Percentiles rank a stretch among this genome's conserved stretches.
Conservation (phyloP, 2,113 vertebrate species). For the Siphamia tubifer region DNA sequence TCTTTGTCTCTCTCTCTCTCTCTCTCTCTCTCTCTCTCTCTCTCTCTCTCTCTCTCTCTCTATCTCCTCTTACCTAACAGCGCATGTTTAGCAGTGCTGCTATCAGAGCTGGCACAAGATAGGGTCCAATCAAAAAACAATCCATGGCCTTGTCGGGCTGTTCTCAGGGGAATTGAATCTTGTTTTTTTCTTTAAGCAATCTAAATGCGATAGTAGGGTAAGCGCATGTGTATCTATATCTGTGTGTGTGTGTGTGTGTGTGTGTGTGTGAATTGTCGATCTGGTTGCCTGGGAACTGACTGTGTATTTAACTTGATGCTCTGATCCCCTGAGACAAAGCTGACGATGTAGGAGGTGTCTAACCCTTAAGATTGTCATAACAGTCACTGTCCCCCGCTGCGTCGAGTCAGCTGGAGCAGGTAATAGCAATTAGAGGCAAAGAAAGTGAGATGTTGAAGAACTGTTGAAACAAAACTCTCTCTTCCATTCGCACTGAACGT, state of each 20-base stretch:
- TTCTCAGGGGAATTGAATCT: slow-evolving; percentile 52
- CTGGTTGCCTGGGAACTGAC: slow-evolving; percentile 53
- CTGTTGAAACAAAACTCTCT: neutral
- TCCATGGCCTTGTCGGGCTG: slow-evolving; percentile 30
- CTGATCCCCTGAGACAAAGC: slow-evolving; percentile 24
- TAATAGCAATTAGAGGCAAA: slow-evolving; percentile 36
- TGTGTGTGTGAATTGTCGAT: slow-evolving; percentile 16
- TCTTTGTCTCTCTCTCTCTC: neutral
- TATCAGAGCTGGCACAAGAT: slow-evolving; percentile 38
- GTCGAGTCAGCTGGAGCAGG: slow-evolving; percentile 29
- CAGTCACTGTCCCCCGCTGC: slow-evolving; percentile 17
- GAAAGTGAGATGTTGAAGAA: neutral
- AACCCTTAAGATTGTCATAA: slow-evolving; percentile 37
- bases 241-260: slow-evolving; percentile 3
- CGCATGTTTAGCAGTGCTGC: slow-evolving; percentile 26
- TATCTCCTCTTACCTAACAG: neutral
- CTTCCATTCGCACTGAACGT: neutral
- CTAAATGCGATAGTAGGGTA: slow-evolving; percentile 12
- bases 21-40: neutral
- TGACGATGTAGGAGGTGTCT: slow-evolving; percentile 38
- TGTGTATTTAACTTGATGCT: slow-evolving; percentile 36
- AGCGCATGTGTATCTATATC: neutral
- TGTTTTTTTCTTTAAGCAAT: slow-evolving; percentile 53
- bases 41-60: neutral
- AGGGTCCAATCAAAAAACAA: slow-evolving; percentile 60